Conservation (phyloP, 2,888 invertebrate genomes). For the Volucella bombylans region DNA sequence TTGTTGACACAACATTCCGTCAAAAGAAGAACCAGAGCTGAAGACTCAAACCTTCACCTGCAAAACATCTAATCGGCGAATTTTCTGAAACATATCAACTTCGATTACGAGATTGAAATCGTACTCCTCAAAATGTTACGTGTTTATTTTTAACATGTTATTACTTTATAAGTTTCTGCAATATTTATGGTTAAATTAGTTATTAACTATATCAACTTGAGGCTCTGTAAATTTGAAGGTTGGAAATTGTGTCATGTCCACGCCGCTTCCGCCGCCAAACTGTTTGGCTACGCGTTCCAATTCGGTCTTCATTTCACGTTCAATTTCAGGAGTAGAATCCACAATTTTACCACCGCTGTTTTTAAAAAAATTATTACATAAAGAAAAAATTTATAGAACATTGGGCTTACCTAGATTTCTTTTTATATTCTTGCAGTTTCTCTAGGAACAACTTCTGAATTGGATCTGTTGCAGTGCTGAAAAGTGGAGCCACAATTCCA, state of each 20-base stretch:
- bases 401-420: conserved; percentile 90
- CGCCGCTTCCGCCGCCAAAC: conserved; percentile 89
- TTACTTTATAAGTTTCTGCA: no score
- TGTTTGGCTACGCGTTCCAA: conserved; percentile 91
- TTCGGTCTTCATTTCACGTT: conserved; percentile 89
- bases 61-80: no score
- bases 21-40: no score
- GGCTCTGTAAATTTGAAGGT: conserved; percentile 91
- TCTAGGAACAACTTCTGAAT: conserved; percentile 96
- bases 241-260: conserved; percentile 95
- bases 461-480: conserved; percentile 91
- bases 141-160: no score
- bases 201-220: conserved; percentile 86
- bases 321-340: conserved; percentile 89
- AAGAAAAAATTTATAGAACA: neutral
- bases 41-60: no score
- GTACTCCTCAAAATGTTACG: no score
- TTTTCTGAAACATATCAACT: no score
- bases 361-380: conserved; percentile 29
- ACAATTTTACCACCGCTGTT: conserved; percentile 91
- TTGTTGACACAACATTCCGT: no score
- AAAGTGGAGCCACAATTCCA: conserved; percentile 87
- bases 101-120: no score
- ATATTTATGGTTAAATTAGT: neutral
- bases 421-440: conserved; percentile 94